These are phyloP conservation scores for Lacanobia oleracea DNA, from an alignment of 2,888 invertebrate species.

Conservation along the genomic window DNA sequence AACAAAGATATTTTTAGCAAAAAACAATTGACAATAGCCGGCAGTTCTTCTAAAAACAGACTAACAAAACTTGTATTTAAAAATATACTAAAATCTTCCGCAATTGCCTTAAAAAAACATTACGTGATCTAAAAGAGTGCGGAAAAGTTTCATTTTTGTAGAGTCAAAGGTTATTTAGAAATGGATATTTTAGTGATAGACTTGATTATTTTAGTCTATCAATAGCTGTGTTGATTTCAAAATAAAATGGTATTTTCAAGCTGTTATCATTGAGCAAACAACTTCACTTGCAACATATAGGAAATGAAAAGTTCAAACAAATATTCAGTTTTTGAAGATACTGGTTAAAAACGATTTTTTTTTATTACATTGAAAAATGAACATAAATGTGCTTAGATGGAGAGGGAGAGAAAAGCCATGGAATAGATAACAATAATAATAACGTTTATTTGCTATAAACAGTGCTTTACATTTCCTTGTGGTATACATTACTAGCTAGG, in stretches of 20 bases:
- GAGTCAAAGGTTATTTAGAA: constrained; percentile 43
- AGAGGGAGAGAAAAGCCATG: no score
- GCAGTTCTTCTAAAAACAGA: constrained; percentile 18
- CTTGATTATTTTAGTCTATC: not conserved
- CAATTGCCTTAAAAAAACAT: constrained; percentile 22
- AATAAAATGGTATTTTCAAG: not conserved
- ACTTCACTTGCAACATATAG: not conserved
- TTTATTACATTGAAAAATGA: no score
- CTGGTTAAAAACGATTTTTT: no score
- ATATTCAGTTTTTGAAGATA: not conserved
- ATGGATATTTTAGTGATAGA: not conserved
- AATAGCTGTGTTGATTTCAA: not conserved
- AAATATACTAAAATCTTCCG: constrained; percentile 22
- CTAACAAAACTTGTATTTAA: not conserved
- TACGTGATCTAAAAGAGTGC: constrained; percentile 6
- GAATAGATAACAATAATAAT: no score
- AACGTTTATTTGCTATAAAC: no score
- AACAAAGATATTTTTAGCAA: not conserved
- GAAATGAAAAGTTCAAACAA: not conserved
- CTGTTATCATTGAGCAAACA: not conserved
- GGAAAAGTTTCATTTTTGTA: constrained; percentile 10
- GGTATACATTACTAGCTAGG: no score
- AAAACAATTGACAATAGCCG: constrained; percentile 1
- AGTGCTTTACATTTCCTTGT: no score
- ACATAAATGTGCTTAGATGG: no score